Percentiles rank a stretch among this genome's conserved stretches.
These are phyloP conservation scores for Linnaemya vulpina DNA, from an alignment of 2,888 invertebrate species.

Conservation along the genomic window DNA sequence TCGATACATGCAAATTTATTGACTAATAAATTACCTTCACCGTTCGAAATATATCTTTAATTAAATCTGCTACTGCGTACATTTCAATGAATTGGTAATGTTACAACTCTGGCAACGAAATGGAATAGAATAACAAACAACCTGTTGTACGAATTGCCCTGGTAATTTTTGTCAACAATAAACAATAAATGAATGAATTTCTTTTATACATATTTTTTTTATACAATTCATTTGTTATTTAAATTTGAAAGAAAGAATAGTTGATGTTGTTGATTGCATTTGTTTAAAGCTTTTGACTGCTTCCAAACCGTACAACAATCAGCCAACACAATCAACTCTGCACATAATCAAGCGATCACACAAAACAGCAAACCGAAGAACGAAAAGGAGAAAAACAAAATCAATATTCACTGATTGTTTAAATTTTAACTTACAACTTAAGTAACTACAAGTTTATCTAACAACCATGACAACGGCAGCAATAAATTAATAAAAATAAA, in stretches of 20 bases:
- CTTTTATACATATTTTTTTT: constrained; percentile 1
- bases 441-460: constrained; percentile 35
- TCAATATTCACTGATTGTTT: constrained; percentile 55
- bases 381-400: constrained; percentile 15
- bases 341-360: constrained; percentile 11
- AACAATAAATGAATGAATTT: constrained; percentile 52
- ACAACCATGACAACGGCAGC: constrained; percentile 33
- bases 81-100: not conserved
- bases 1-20: too few species aligned
- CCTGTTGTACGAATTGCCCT: constrained; percentile 40
- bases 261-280: constrained; percentile 54
- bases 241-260: constrained; percentile 51
- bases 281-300: constrained; percentile 52
- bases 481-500: constrained; percentile 40
- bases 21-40: too few species aligned
- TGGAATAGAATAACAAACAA: not conserved
- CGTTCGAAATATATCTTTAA: too few species aligned
- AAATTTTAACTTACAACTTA: constrained; percentile 47
- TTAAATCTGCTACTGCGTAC: too few species aligned
- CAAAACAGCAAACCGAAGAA: constrained; percentile 4
- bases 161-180: constrained; percentile 54
- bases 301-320: constrained; percentile 34
- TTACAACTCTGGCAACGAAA: not conserved
- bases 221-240: constrained; percentile 50
- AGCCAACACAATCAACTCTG: constrained; percentile 19